Base-by-base conservation (phyloP, 2,797 vertebrate species). In the Platyrinchus mystaceus region DNA sequence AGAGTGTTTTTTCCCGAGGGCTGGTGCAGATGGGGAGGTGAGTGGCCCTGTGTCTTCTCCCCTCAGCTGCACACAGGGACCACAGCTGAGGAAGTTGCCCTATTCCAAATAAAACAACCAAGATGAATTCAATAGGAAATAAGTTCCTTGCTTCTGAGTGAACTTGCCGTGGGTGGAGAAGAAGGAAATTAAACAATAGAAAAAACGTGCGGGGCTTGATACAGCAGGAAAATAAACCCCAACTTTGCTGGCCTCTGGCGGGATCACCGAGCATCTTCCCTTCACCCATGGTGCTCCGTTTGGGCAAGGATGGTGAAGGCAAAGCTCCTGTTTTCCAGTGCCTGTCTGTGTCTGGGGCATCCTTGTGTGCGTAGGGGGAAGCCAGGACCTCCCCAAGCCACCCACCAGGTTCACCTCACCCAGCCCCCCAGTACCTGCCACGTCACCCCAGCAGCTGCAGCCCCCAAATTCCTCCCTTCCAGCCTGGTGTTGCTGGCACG, bases 151-250 rank as follows among this genome's bases (percentile, higher is more conserved):
- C 84, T 96, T 96, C 84, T 93, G 36, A 95, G 90, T 84, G 95
- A 96, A 92, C 76, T 95, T 96, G 81, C 67, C 0, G 37, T 95
- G 94, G 92, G 94, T 93, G 90, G 94, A 93, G 94, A 83, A 95
- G 88, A 87, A 97, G 94, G 90, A 97, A 96, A 97, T 97, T 96
- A 95, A 97, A 97, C 89, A 87, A 92, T 95, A 95, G 91, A 84
- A 78, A 87, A 94, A 94, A 82, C 8, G 28, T 89, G 80, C 0
- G 0, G 49, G 36, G n/a, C 41, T 97, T 93, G 82, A 92, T 94
- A 91, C 1, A 3, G 32, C 80, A 84, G 81, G 39, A 52, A 86
- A 75, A 92, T 84, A 78, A 60, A n/a, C 21, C 1, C 4, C 8
- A 43, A 2, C n/a, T 20, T 60, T 6, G 1, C 26, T 73, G 55